phyloP scores from a whole-genome alignment of 2,797 vertebrate genomes.

The Anisognathus igniventris region DNA sequence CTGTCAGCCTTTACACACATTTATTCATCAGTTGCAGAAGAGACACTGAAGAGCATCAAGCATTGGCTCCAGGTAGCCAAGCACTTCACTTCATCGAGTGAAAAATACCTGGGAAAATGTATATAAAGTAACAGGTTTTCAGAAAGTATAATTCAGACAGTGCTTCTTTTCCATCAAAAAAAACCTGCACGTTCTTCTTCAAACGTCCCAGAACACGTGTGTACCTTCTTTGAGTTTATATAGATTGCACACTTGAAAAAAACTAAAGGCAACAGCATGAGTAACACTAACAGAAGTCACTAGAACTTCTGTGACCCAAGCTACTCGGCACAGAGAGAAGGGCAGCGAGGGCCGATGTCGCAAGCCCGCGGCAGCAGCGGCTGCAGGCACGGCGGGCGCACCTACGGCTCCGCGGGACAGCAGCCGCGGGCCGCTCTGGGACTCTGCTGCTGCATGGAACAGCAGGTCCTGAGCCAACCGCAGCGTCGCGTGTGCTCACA shows the following conservation, averaged over 20 bases:
- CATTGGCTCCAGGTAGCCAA: not conserved
- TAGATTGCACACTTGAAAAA: accelerated
- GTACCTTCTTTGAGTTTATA: not conserved
- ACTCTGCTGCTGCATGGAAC: accelerated
- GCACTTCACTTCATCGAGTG: not conserved
- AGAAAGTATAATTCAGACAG: not conserved
- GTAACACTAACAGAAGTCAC: not conserved
- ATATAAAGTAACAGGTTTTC: not conserved
- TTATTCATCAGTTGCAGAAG: not conserved
- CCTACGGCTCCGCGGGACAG: accelerated
- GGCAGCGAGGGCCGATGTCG: not conserved
- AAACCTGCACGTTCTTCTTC: not conserved
- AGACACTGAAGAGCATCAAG: not conserved
- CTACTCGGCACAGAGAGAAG: accelerated
- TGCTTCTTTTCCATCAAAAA: not conserved
- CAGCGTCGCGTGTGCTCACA: accelerated
- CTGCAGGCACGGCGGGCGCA: accelerated
- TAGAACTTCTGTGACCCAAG: accelerated
- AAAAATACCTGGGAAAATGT: not conserved
- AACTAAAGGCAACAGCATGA: not conserved
- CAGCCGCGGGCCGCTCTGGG: accelerated
- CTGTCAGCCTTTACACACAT: not conserved
- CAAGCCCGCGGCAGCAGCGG: not conserved
- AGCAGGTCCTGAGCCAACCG: accelerated
- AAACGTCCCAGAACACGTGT: accelerated